These are phyloP conservation scores for Athetis lepigone DNA, from an alignment of 2,888 invertebrate genomes.

Conservation along the genomic window DNA sequence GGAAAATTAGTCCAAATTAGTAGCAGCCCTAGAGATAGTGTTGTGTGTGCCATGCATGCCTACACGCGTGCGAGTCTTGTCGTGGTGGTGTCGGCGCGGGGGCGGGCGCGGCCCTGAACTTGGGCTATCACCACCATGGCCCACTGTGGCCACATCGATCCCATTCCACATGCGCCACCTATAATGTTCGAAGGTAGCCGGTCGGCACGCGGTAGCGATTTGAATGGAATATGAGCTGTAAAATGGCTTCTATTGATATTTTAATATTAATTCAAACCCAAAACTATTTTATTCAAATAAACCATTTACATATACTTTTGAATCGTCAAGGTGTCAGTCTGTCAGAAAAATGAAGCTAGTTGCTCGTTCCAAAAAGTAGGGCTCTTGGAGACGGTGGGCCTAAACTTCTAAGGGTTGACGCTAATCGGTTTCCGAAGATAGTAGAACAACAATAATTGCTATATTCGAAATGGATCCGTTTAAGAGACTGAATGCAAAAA, in stretches of 20 bases:
- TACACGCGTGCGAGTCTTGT: constrained; percentile 43
- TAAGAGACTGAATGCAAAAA: constrained; percentile 1
- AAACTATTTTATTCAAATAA: no score
- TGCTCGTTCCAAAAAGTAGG: no score
- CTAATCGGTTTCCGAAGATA: no score
- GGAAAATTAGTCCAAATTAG: no score
- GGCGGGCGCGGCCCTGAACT: constrained; percentile 58
- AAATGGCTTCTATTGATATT: constrained; percentile 16
- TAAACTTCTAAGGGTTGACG: no score
- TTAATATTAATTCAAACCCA: constrained; percentile 24
- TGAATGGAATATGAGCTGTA: constrained; percentile 47
- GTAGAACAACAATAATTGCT: neutral
- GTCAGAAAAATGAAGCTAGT: no score
- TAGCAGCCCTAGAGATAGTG: no score
- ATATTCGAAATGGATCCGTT: neutral
- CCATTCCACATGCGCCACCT: constrained; percentile 25
- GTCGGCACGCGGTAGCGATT: constrained; percentile 33
- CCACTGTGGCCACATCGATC: constrained; percentile 45
- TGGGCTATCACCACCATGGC: constrained; percentile 40
- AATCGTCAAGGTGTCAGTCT: no score
- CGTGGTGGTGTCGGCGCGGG: constrained; percentile 20
- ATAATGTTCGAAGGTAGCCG: constrained; percentile 17
- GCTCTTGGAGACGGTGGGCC: no score
- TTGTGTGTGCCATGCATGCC: no score
- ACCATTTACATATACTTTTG: no score